Conservation (phyloP, 1,140 invertebrate genomes). For the Callitettix versicolor region DNA sequence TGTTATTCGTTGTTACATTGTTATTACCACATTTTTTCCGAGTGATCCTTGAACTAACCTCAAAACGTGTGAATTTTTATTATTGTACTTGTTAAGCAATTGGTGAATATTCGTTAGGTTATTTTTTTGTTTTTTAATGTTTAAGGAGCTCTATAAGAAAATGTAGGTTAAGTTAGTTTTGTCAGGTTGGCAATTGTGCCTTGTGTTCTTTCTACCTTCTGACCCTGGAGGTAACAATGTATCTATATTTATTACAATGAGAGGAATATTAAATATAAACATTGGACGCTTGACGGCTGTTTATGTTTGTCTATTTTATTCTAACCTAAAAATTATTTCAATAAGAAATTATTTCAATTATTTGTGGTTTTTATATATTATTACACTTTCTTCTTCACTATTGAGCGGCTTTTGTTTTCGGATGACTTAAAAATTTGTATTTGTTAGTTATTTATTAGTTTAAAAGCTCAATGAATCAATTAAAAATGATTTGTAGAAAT, state of each 20-base stretch:
- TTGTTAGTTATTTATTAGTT: background rate
- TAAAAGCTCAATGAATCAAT: background rate
- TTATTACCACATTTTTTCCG: background rate
- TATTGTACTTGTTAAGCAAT: slow-evolving; percentile 13
- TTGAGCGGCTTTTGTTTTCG: background rate
- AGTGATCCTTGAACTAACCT: background rate
- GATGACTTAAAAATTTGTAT: background rate
- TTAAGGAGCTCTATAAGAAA: slow-evolving; percentile 1
- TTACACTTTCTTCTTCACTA: slow-evolving; percentile 19
- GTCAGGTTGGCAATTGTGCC: slow-evolving; percentile 12
- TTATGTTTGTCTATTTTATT: slow-evolving; percentile 27
- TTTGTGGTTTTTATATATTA: slow-evolving; percentile 11
- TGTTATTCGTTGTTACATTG: background rate
- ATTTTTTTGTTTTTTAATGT: slow-evolving; percentile 19
- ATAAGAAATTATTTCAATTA: no score
- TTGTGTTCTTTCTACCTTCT: slow-evolving; percentile 27
- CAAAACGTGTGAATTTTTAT: slow-evolving; percentile 5
- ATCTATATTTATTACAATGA: slow-evolving; percentile 16
- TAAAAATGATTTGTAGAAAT: background rate
- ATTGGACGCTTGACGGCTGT: slow-evolving; percentile 26
- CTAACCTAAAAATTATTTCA: background rate
- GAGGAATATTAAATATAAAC: slow-evolving; percentile 5
- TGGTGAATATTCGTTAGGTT: slow-evolving; percentile 10
- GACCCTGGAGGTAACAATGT: slow-evolving; percentile 27
- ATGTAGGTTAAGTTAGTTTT: slow-evolving; percentile 6